A percentile compares a stretch with the other conserved stretches of the same genome.
Conservation (phyloP, 1,140 invertebrate genomes). For the Lordiphosa collinella region DNA sequence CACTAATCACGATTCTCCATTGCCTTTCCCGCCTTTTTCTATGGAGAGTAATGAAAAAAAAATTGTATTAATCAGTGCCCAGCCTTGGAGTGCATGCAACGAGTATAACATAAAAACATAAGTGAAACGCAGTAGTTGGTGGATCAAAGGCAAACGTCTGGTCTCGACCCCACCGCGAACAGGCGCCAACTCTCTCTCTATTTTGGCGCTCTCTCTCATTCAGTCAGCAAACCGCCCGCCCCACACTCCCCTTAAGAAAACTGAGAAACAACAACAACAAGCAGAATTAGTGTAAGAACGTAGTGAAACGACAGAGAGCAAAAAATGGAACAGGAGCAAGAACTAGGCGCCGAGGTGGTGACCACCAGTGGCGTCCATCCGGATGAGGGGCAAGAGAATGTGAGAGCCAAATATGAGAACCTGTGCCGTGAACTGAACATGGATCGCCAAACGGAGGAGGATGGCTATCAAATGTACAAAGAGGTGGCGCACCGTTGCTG, state of each 20-base stretch:
- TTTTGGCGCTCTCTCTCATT: background rate
- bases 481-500: conserved; percentile 57
- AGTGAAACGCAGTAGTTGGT: conserved; percentile 1
- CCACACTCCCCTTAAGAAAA: conserved; percentile 1
- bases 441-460: conserved; percentile 67
- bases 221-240: background rate
- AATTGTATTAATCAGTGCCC: conserved; percentile 19
- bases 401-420: conserved; percentile 51
- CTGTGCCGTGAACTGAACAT: conserved; percentile 75
- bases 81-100: conserved; percentile 6
- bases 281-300: conserved; percentile 3
- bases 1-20: conserved; percentile 6
- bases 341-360: conserved; percentile 59
- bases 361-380: conserved; percentile 19
- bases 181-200: conserved; percentile 3
- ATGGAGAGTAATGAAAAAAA: conserved; percentile 17
- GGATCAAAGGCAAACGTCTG: conserved; percentile 5
- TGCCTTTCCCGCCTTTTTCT: conserved; percentile 41
- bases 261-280: background rate
- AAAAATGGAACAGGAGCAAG: conserved; percentile 52
- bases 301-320: conserved; percentile 18
- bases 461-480: conserved; percentile 50
- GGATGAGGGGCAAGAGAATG: conserved; percentile 44
- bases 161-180: background rate
- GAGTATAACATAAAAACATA: conserved; percentile 1